A percentile compares a stretch with the other conserved stretches of the same genome.
Evolutionary conservation across 2,113 vertebrate genomes (phyloP).

Genomic region (Gulo gulo): DNA sequence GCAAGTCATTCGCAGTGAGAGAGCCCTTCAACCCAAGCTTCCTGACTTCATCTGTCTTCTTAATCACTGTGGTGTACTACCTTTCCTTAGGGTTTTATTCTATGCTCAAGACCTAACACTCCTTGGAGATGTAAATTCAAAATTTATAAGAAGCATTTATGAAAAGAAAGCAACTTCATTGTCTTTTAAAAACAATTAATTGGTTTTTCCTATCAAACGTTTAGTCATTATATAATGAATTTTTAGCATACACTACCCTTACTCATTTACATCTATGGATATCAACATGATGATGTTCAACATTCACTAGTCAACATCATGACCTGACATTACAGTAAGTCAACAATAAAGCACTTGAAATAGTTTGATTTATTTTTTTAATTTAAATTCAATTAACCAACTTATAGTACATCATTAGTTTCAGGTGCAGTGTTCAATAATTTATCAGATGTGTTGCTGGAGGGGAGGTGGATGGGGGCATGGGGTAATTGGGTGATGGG

Average conservation of each 20-base stretch:
- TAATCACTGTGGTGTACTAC: background rate
- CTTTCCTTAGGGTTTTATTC: background rate
- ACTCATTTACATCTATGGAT: background rate
- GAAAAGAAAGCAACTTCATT: background rate
- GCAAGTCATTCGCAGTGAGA: background rate
- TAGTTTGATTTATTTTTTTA: background rate
- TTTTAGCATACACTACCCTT: background rate
- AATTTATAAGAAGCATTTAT: background rate
- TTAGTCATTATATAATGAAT: background rate
- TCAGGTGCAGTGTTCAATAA: too few relatives aligned
- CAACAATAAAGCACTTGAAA: background rate
- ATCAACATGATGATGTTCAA: background rate
- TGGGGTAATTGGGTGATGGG: too few relatives aligned
- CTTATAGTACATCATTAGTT: too few relatives aligned
- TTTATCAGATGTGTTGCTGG: too few relatives aligned
- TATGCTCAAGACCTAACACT: background rate
- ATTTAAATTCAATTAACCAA: too few relatives aligned
- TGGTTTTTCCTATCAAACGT: background rate
- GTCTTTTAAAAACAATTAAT: background rate
- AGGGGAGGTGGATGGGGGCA: too few relatives aligned
- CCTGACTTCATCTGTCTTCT: background rate
- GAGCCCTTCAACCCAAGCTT: background rate
- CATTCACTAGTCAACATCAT: background rate
- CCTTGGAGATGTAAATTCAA: background rate
- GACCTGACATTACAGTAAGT: background rate